These are phyloP conservation scores for Diabrotica balteata DNA, from an alignment of 2,888 invertebrate species.

Conservation along the genomic window DNA sequence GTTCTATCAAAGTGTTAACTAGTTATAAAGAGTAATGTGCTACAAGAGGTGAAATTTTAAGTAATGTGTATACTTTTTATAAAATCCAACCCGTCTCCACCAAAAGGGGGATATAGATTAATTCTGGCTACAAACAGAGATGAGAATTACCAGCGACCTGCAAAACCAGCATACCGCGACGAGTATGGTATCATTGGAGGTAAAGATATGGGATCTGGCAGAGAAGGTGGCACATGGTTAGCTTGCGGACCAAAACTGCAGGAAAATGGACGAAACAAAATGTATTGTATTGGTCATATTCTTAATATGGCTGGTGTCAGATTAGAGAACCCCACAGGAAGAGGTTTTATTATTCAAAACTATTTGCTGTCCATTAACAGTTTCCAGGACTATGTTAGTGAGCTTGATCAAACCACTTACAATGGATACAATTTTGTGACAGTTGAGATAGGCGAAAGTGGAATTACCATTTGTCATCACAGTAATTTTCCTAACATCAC, in stretches of 20 bases:
- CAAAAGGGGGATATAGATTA: slow-evolving; percentile 70
- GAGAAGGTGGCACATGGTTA: slow-evolving; percentile 85
- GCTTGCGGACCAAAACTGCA: slow-evolving; percentile 63
- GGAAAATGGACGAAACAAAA: slow-evolving; percentile 49
- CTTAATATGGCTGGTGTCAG: slow-evolving; percentile 74
- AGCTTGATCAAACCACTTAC: slow-evolving; percentile 57
- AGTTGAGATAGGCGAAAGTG: slow-evolving; percentile 65
- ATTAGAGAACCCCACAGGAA: slow-evolving; percentile 63
- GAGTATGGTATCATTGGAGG: slow-evolving; percentile 71
- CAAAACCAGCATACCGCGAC: slow-evolving; percentile 57
- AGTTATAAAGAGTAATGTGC: too few species aligned
- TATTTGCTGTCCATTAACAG: slow-evolving; percentile 63
- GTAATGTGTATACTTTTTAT: slow-evolving; percentile 5
- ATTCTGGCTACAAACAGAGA: slow-evolving; percentile 83
- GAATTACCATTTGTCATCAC: slow-evolving; percentile 55
- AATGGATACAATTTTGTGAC: slow-evolving; percentile 77
- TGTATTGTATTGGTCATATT: slow-evolving; percentile 69
- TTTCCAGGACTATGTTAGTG: slow-evolving; percentile 42
- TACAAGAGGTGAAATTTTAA: too few species aligned
- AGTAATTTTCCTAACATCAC: slow-evolving; percentile 63
- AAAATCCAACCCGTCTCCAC: slow-evolving; percentile 50
- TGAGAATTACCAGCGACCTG: slow-evolving; percentile 75
- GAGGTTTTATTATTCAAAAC: slow-evolving; percentile 75
- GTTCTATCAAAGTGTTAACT: too few species aligned
- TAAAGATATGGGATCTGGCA: slow-evolving; percentile 76